phyloP scores from a whole-genome alignment of 2,797 vertebrate genomes.

The Pagetopsis macropterus region DNA sequence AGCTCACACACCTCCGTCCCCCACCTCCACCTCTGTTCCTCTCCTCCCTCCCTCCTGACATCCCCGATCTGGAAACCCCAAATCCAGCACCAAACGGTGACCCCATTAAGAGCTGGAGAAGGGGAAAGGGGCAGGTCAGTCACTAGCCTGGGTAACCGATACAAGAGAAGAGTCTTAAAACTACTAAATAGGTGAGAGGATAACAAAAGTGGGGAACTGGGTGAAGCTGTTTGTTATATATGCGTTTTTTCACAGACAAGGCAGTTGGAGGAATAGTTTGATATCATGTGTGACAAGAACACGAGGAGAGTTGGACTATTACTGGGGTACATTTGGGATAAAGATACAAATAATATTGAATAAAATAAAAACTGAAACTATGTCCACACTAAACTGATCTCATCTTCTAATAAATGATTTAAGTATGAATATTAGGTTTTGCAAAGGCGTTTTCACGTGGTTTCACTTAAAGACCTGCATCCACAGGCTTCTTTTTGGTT shows the following conservation, averaged over 20 bases:
- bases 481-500: background rate
- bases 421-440: background rate
- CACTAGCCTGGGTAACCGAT: constrained; percentile 45
- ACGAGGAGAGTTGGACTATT: background rate
- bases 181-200: constrained; percentile 25
- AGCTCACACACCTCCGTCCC: constrained; percentile 45
- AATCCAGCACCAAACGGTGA: constrained; percentile 43
- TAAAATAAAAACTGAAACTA: background rate
- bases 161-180: constrained; percentile 38
- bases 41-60: constrained; percentile 43
- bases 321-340: background rate
- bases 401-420: background rate
- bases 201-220: constrained; percentile 18
- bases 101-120: constrained; percentile 47
- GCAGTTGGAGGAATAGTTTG: background rate
- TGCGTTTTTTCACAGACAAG: background rate
- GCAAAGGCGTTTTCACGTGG: background rate
- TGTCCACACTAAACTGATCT: background rate
- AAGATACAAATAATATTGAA: background rate
- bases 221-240: constrained; percentile 12
- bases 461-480: background rate
- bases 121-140: constrained; percentile 31
- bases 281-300: background rate
- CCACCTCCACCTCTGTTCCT: constrained; percentile 63
- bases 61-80: constrained; percentile 23